Evolutionary conservation across 2,888 invertebrate species (phyloP).

Genomic region (Machimus rusticus): DNA sequence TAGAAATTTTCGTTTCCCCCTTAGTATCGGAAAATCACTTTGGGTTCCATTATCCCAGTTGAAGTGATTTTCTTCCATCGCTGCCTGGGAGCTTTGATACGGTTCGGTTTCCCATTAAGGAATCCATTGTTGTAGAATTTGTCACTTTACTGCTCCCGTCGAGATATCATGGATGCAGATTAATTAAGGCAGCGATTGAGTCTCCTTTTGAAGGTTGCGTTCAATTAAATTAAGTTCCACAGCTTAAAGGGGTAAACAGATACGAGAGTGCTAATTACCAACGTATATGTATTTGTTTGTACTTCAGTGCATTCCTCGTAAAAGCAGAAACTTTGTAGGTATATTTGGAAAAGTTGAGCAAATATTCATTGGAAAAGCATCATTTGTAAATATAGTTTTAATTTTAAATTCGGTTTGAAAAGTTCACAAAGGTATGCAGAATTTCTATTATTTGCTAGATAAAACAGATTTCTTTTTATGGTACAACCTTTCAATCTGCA

Average conservation of each 20-base stretch:
- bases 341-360: background rate
- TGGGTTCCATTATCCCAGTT: background rate
- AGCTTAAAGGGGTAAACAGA: background rate
- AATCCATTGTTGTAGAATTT: constrained; percentile 18
- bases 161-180: constrained; percentile 7
- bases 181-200: background rate
- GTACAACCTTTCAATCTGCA: no score
- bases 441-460: no score
- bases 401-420: background rate
- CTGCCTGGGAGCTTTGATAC: background rate
- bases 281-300: background rate
- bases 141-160: constrained; percentile 1
- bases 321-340: background rate
- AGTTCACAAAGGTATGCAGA: no score
- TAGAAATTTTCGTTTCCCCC: background rate
- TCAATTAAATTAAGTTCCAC: constrained; percentile 4
- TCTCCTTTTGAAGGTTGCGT: background rate
- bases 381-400: background rate
- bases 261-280: background rate
- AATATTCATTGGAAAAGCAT: background rate
- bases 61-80: constrained; percentile 14
- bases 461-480: no score
- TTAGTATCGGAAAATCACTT: constrained; percentile 1
- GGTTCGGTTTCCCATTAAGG: constrained; percentile 16
- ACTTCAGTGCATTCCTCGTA: background rate